Conservation (phyloP, 2,888 invertebrate species). For the Dorcus hopei region DNA sequence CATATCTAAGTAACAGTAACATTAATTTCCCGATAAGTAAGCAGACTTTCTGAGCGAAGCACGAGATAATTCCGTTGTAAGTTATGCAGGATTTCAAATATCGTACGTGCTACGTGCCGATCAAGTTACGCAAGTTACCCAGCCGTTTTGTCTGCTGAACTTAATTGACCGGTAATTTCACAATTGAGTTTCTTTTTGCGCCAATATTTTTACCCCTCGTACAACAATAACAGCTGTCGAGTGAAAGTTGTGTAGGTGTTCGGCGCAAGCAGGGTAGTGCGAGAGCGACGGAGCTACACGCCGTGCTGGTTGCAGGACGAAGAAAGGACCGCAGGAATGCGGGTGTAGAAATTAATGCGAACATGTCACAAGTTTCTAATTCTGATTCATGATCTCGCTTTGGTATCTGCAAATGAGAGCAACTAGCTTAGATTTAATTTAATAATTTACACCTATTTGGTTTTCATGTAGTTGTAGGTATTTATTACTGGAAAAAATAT, state of each 20-base stretch:
- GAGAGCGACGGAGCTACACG: conserved; percentile 5
- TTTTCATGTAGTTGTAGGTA: too few relatives aligned
- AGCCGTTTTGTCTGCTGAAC: background rate
- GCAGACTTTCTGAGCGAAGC: too few relatives aligned
- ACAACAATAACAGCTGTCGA: conserved; percentile 20
- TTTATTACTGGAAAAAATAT: too few relatives aligned
- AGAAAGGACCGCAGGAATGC: conserved; percentile 26
- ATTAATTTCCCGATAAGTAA: too few relatives aligned
- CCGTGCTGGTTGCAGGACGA: background rate
- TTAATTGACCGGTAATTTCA: conserved; percentile 17
- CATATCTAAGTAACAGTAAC: too few relatives aligned
- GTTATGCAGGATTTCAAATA: too few relatives aligned
- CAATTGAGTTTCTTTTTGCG: conserved; percentile 12
- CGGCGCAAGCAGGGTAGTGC: conserved; percentile 1
- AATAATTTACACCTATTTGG: too few relatives aligned
- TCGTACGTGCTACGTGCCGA: too few relatives aligned
- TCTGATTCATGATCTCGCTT: conserved; percentile 35
- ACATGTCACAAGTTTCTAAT: conserved; percentile 35
- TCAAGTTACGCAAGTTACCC: background rate
- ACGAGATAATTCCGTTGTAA: too few relatives aligned
- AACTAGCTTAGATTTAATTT: background rate
- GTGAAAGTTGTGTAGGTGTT: conserved; percentile 26
- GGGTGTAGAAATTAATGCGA: conserved; percentile 37
- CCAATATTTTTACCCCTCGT: conserved; percentile 11
- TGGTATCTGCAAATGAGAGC: conserved; percentile 12